Conservation (phyloP, 2,113 vertebrate genomes). For the Promerops cafer region DNA sequence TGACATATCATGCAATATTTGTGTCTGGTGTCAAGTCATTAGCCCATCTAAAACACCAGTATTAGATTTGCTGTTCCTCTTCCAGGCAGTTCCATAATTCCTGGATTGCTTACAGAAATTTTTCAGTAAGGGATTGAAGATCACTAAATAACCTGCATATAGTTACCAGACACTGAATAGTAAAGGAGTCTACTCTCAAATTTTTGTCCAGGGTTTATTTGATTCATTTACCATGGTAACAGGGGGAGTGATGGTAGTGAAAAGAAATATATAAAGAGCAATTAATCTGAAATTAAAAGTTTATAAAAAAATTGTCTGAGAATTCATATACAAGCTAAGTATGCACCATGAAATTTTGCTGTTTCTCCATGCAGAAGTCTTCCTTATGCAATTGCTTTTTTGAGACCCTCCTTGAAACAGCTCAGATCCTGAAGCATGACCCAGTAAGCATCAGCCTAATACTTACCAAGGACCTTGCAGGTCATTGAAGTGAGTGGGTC, state of each 20-base stretch:
- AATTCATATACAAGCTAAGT: not conserved
- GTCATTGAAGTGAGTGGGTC: not conserved
- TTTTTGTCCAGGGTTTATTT: not conserved
- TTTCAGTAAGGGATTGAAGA: not conserved
- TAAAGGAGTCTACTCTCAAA: not conserved
- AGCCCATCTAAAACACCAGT: not conserved
- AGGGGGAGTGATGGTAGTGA: rapidly evolving
- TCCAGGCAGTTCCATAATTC: not conserved
- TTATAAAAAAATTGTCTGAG: not conserved
- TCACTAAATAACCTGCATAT: not conserved
- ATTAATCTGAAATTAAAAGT: not conserved
- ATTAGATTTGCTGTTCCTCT: not conserved
- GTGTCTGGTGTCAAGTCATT: not conserved
- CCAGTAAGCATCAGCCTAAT: not conserved
- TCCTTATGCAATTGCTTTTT: not conserved
- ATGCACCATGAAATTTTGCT: not conserved
- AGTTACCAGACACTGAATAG: not conserved
- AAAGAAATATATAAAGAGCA: not conserved
- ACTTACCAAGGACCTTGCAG: not conserved
- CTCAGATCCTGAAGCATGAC: not conserved
- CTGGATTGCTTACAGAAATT: not conserved
- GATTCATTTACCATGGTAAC: not conserved
- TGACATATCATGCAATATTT: not conserved
- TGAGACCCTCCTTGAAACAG: not conserved
- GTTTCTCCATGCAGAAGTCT: not conserved